Conservation (phyloP, 2,797 vertebrate genomes). For the Schizothorax lantsangensis region DNA sequence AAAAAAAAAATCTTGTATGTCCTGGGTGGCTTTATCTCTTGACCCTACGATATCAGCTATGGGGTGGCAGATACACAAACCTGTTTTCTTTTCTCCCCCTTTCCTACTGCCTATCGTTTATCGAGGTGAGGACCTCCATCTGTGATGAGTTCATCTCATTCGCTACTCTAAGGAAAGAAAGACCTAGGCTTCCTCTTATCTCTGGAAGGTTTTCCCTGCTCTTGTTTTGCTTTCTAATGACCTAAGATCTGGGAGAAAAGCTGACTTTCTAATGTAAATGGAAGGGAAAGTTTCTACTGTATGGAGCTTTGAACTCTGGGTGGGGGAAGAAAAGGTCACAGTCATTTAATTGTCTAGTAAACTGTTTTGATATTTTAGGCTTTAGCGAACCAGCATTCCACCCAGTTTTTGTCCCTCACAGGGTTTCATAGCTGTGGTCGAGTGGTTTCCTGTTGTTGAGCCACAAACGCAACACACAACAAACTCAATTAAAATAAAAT, state of each 20-base stretch:
- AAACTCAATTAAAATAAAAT: slow-evolving; percentile 17
- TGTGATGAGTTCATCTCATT: slow-evolving; percentile 72
- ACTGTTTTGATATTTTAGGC: not conserved
- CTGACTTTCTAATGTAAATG: slow-evolving; percentile 35
- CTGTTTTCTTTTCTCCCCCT: slow-evolving; percentile 53
- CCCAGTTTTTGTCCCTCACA: slow-evolving; percentile 8
- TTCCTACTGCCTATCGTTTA: slow-evolving; percentile 68
- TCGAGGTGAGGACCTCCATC: slow-evolving; percentile 77
- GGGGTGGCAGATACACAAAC: slow-evolving; percentile 67
- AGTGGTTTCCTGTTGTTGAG: slow-evolving; percentile 45
- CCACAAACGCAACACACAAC: slow-evolving; percentile 27
- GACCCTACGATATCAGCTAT: slow-evolving; percentile 72
- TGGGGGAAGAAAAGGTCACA: slow-evolving; percentile 12
- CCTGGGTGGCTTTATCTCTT: slow-evolving; percentile 70
- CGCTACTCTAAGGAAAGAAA: slow-evolving; percentile 47
- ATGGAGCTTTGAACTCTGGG: slow-evolving; percentile 48
- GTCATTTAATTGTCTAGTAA: slow-evolving; percentile 37
- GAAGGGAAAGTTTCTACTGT: slow-evolving; percentile 38
- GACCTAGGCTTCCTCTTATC: slow-evolving; percentile 68
- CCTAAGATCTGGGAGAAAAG: slow-evolving; percentile 7
- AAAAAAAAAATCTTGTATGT: slow-evolving; percentile 37
- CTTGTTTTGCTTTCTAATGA: slow-evolving; percentile 44
- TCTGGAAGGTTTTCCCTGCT: slow-evolving; percentile 13
- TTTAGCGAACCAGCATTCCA: slow-evolving; percentile 22
- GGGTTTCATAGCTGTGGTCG: slow-evolving; percentile 18